A percentile compares a stretch with the other conserved stretches of the same genome.
Evolutionary conservation across 2,113 vertebrate genomes (phyloP).

Genomic region (Catagonus wagneri): DNA sequence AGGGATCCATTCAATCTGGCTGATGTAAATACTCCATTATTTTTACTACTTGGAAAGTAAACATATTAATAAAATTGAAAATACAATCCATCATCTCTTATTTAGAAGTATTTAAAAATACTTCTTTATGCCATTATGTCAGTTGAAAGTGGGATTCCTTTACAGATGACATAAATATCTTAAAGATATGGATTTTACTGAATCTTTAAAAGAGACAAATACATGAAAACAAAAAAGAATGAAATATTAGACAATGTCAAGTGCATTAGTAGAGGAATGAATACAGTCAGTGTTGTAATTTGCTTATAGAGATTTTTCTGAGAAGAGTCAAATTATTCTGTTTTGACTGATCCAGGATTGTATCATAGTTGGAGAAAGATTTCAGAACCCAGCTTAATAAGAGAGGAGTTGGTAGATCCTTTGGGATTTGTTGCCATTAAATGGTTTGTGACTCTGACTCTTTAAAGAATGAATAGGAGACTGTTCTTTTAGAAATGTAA

Average conservation of each 20-base stretch:
- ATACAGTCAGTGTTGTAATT: not conserved
- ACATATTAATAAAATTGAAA: not conserved
- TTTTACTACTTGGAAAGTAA: not conserved
- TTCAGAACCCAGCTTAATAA: not conserved
- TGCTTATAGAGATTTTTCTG: not conserved
- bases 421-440: not conserved
- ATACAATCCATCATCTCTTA: not conserved
- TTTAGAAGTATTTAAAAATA: conserved; percentile 31
- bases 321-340: not conserved
- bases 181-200: not conserved
- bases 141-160: not conserved
- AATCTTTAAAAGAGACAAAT: not conserved
- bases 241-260: not conserved
- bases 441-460: not conserved
- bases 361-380: not conserved
- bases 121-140: not conserved
- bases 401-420: not conserved
- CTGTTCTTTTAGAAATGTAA: not conserved
- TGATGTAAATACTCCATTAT: not conserved
- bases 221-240: not conserved
- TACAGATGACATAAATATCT: not conserved
- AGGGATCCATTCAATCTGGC: not conserved
- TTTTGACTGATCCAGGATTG: not conserved
- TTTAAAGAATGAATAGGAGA: conserved; percentile 3
- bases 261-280: not conserved